Evolutionary conservation across 2,113 vertebrate species (phyloP).

Genomic region (Zosterops japonicus): DNA sequence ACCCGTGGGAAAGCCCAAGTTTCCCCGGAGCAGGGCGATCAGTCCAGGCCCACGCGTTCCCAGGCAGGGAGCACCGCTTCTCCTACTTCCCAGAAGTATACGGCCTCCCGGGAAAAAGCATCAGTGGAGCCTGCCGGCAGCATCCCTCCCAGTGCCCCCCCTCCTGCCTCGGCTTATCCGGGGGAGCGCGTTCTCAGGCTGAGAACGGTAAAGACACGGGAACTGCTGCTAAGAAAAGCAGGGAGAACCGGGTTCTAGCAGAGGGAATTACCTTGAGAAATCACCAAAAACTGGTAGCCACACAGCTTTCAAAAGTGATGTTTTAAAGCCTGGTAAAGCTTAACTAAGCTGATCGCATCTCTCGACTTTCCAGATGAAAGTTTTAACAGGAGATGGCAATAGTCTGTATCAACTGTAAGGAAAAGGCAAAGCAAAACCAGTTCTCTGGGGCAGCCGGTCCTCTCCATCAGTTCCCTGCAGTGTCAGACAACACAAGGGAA

Average conservation of each 20-base stretch:
- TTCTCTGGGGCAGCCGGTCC: neutral
- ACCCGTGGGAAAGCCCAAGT: neutral
- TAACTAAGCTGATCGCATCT: neutral
- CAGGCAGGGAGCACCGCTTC: neutral
- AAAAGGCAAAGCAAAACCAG: neutral
- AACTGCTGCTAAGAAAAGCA: neutral
- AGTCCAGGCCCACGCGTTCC: neutral
- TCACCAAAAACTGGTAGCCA: neutral
- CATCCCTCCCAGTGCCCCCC: neutral
- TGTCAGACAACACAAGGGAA: neutral
- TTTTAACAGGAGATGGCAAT: neutral
- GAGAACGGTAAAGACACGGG: too few species aligned
- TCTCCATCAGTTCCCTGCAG: neutral
- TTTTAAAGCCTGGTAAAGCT: neutral
- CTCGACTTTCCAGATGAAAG: neutral
- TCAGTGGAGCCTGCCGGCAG: accelerated
- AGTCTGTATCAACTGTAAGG: neutral
- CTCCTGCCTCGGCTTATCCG: neutral
- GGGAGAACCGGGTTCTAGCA: neutral
- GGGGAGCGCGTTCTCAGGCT: neutral
- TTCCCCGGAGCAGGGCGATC: neutral
- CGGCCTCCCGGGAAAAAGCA: neutral
- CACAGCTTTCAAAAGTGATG: neutral
- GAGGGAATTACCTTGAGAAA: neutral
- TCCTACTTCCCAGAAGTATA: neutral